phyloP scores from a whole-genome alignment of 2,888 invertebrate genomes.

The Melanostoma mellinum region DNA sequence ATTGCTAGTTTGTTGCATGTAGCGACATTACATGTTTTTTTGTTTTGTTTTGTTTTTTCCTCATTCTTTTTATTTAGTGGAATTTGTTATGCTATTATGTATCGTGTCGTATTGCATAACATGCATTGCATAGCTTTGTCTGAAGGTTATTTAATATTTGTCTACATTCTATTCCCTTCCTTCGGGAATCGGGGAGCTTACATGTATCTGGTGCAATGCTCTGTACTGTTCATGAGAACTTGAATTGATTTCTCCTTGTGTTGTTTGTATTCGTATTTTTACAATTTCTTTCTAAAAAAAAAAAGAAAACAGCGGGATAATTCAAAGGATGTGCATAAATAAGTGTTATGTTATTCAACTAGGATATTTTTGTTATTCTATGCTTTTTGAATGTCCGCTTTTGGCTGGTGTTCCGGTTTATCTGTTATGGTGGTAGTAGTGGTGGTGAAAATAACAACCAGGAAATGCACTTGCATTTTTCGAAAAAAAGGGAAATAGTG shows the following conservation, averaged over 20 bases:
- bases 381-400: slow-evolving; percentile 24
- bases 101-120: slow-evolving; percentile 40
- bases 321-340: slow-evolving; percentile 64
- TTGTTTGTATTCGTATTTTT: slow-evolving; percentile 12
- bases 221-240: slow-evolving; percentile 39
- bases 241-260: slow-evolving; percentile 52
- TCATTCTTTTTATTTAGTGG: neutral
- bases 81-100: slow-evolving; percentile 70
- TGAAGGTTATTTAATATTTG: slow-evolving; percentile 57
- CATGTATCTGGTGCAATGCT: neutral
- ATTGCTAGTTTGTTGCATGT: slow-evolving; percentile 71
- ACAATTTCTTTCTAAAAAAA: neutral
- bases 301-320: slow-evolving; percentile 42
- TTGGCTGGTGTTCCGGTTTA: slow-evolving; percentile 24
- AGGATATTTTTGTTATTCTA: slow-evolving; percentile 25
- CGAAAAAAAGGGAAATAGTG: slow-evolving; percentile 31
- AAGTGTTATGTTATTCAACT: slow-evolving; percentile 62
- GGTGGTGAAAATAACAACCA: slow-evolving; percentile 32
- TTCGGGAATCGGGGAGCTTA: neutral
- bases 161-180: slow-evolving; percentile 4
- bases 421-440: slow-evolving; percentile 2
- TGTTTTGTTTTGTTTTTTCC: neutral
- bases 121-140: slow-evolving; percentile 57
- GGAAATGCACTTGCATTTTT: slow-evolving; percentile 63
- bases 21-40: slow-evolving; percentile 60